phyloP scores from a whole-genome alignment of 2,888 invertebrate genomes.

The Limenitis arthemis region DNA sequence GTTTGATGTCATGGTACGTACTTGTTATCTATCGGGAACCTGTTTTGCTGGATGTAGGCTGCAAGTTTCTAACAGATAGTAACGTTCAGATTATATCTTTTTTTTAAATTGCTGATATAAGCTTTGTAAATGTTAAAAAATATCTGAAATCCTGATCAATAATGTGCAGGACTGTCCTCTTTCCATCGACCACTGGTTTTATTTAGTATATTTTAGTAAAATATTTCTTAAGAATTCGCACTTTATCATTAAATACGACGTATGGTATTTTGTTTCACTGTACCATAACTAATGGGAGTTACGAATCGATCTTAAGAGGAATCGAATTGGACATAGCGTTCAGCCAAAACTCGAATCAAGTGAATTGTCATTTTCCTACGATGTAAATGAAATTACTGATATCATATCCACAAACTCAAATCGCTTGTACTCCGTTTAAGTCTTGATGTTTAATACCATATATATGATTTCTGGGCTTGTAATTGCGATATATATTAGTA shows the following conservation, averaged over 20 bases:
- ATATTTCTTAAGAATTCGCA: too few species aligned
- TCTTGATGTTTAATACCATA: too few species aligned
- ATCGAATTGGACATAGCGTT: neutral
- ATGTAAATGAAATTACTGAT: too few species aligned
- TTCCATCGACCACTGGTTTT: too few species aligned
- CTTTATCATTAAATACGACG: too few species aligned
- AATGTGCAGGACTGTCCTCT: too few species aligned
- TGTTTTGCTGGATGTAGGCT: constrained; percentile 29
- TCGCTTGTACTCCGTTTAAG: too few species aligned
- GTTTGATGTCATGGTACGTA: constrained; percentile 12
- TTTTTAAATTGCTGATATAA: neutral
- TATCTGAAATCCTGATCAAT: too few species aligned
- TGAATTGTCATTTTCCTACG: neutral
- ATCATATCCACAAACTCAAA: too few species aligned
- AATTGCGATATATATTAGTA: neutral
- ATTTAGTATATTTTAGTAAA: too few species aligned
- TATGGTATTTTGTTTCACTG: neutral
- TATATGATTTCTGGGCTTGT: too few species aligned
- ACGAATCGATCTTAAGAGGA: neutral
- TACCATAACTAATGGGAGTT: constrained; percentile 1
- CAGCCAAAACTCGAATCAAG: neutral
- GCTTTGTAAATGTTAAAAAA: too few species aligned
- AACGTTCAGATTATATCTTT: constrained; percentile 4
- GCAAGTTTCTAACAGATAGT: constrained; percentile 18
- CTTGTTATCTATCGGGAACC: constrained; percentile 20